Conservation (phyloP, 2,888 invertebrate genomes). For the Drosophila borborema region DNA sequence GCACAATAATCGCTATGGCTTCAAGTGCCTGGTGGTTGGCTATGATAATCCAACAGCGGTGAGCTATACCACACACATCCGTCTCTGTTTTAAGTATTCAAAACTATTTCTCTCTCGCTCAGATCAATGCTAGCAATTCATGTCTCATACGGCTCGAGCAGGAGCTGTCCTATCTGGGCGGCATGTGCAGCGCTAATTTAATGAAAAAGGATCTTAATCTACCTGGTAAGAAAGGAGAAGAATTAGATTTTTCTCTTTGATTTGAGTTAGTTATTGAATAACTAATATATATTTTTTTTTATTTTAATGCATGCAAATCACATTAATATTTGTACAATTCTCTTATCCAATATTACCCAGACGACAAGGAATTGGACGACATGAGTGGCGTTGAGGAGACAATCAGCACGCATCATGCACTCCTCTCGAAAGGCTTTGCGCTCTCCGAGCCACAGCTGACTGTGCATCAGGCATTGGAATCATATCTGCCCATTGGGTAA, state of each 20-base stretch:
- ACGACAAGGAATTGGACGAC: slow-evolving; percentile 90
- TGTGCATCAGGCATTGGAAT: slow-evolving; percentile 95
- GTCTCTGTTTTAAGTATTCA: neutral
- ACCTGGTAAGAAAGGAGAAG: slow-evolving; percentile 84
- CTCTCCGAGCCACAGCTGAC: slow-evolving; percentile 93
- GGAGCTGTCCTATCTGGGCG: slow-evolving; percentile 95
- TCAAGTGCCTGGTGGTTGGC: slow-evolving; percentile 92
- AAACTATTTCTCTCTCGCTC: slow-evolving; percentile 32
- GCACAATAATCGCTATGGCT: slow-evolving; percentile 91
- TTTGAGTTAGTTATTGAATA: too few species aligned
- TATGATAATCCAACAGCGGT: slow-evolving; percentile 90
- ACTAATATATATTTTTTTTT: neutral
- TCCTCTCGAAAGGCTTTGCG: slow-evolving; percentile 95
- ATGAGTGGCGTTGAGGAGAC: slow-evolving; percentile 89
- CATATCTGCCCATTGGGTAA: slow-evolving; percentile 93
- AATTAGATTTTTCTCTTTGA: too few species aligned
- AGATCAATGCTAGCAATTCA: slow-evolving; percentile 84
- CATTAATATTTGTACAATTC: neutral
- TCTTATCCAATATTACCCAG: slow-evolving; percentile 69
- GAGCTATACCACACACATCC: slow-evolving; percentile 21
- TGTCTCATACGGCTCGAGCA: slow-evolving; percentile 90
- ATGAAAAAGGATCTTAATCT: slow-evolving; percentile 92
- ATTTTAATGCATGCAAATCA: neutral
- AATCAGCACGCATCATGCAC: slow-evolving; percentile 86
- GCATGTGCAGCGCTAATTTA: slow-evolving; percentile 95